These are phyloP conservation scores for Athalia rosae DNA, from an alignment of 2,888 invertebrate species.

Conservation along the genomic window DNA sequence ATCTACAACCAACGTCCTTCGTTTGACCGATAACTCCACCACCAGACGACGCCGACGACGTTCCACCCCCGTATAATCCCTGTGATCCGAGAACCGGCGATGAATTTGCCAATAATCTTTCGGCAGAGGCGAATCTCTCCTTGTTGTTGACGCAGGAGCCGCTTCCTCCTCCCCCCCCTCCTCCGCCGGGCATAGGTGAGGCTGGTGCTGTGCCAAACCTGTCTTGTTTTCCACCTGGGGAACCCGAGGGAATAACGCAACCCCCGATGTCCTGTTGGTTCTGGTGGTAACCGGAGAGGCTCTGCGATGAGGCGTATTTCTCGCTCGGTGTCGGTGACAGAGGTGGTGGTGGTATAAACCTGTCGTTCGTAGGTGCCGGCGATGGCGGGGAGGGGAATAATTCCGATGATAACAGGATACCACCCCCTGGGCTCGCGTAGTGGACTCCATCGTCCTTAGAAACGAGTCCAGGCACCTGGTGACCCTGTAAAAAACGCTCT, in stretches of 20 bases:
- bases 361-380: slow-evolving; percentile 76
- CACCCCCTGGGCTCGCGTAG: slow-evolving; percentile 46
- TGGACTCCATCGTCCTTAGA: slow-evolving; percentile 49
- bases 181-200: slow-evolving; percentile 63
- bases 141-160: slow-evolving; percentile 45
- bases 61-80: neutral
- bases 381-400: slow-evolving; percentile 77
- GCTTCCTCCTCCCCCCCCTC: slow-evolving; percentile 52
- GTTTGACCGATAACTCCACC: neutral
- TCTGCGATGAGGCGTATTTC: slow-evolving; percentile 69
- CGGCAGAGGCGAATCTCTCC: slow-evolving; percentile 74
- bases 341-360: slow-evolving; percentile 79
- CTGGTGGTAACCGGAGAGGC: slow-evolving; percentile 65
- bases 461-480: slow-evolving; percentile 58
- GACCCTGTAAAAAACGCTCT: slow-evolving; percentile 49
- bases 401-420: slow-evolving; percentile 74
- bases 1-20: slow-evolving; percentile 50
- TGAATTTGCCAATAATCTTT: slow-evolving; percentile 74
- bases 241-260: slow-evolving; percentile 60
- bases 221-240: slow-evolving; percentile 58
- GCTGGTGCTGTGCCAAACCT: slow-evolving; percentile 62
- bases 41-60: neutral
- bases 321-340: slow-evolving; percentile 75
- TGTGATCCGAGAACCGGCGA: slow-evolving; percentile 68
- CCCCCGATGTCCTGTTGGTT: slow-evolving; percentile 26